phyloP scores from a whole-genome alignment of 2,888 invertebrate genomes.

The Tachina grossa region DNA sequence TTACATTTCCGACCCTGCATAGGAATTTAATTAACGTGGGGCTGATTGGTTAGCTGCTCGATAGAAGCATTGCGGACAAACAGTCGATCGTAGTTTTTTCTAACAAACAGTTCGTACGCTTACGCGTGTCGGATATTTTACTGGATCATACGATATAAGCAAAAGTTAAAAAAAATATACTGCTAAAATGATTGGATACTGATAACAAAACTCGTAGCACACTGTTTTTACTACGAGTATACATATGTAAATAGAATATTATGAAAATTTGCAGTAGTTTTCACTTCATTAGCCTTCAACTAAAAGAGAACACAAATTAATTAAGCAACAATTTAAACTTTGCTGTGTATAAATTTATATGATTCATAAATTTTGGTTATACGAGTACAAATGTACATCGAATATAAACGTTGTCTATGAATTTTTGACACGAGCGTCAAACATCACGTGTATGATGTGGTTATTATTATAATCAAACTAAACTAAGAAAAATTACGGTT shows the following conservation, averaged over 20 bases:
- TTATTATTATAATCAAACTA: not conserved
- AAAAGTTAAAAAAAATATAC: constrained; percentile 3
- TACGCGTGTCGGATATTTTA: not conserved
- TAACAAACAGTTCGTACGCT: constrained; percentile 12
- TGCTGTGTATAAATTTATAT: constrained; percentile 27
- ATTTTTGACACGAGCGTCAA: not conserved
- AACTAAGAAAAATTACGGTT: not conserved
- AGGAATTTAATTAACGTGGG: not conserved
- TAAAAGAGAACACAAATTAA: not conserved
- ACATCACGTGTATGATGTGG: not conserved
- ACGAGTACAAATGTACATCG: not conserved
- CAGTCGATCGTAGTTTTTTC: constrained; percentile 61
- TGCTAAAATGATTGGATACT: constrained; percentile 21
- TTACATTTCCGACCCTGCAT: constrained; percentile 1
- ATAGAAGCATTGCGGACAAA: constrained; percentile 9
- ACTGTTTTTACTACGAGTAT: not conserved
- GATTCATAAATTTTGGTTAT: constrained; percentile 5
- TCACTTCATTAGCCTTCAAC: constrained; percentile 3
- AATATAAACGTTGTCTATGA: constrained; percentile 8
- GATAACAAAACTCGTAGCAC: constrained; percentile 9
- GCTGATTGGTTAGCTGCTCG: constrained; percentile 19
- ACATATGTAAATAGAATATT: not conserved
- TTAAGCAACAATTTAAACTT: not conserved
- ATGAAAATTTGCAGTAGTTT: constrained; percentile 3
- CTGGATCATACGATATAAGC: constrained; percentile 29